Evolutionary conservation across 1,140 invertebrate species (phyloP), one percentile per base, ranked within the genome.

Genomic region (Magallana gigas): DNA sequence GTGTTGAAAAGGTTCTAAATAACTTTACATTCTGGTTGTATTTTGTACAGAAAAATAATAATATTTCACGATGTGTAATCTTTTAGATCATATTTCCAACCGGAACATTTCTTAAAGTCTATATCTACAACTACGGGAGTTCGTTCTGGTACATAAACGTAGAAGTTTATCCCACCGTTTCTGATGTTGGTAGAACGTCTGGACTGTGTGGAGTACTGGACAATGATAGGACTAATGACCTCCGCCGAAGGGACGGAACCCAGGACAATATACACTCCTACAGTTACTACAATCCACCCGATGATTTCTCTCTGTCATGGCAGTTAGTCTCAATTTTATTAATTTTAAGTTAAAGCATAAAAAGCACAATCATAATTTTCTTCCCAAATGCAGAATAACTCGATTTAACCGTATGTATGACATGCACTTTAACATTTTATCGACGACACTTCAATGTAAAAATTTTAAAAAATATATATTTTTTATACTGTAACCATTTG

Each of bases 11-110:
- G 23, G 12, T 62, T 12, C 2, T 12, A 11, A 12, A 16, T 0
- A 62, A 11, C 5, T 12, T 62, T 16, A 1, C 12, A 62, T 12
- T 9, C 12, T 62, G 12, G 12, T 12, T 62, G 6, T 0, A 0
- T 12, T 12, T 62, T 62, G 16, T 12, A 62, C 12, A 2, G 12
- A 16, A n/a, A 0, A 12, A n/a, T 12, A 62, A 16, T 9, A 0
- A 62, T 12, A 11, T 62, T 12, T n/a, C 16, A 16, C n/a, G 0
- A 16, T 12, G 11, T 62, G 60, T 12, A 8, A 0, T 71, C 36
- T 71, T 36, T 14, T 18, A 71, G 68, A 71, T 71, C 8, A 12
- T 71, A 12, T 71, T 71, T 71, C 68, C 68, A 29, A 71, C 68
- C 23, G 68, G 68, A 12, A 71, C 68, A 8, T 71, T 29, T 29